These are phyloP conservation scores for Bhutanitis thaidina DNA, from an alignment of 2,888 invertebrate genomes.

Conservation along the genomic window DNA sequence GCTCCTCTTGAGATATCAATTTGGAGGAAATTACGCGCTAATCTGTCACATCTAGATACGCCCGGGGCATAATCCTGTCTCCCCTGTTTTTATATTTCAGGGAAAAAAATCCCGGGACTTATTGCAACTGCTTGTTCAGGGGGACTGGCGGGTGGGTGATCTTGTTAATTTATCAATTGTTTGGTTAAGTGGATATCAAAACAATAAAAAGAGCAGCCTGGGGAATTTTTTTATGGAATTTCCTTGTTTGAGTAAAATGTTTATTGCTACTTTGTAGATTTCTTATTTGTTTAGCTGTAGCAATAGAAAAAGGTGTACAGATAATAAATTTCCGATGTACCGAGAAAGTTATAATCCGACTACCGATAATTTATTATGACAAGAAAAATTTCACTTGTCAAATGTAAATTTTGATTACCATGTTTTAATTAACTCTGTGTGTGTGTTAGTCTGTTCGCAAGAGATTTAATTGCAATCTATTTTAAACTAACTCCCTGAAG, in stretches of 20 bases:
- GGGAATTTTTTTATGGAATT: not conserved
- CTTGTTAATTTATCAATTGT: slow-evolving; percentile 71
- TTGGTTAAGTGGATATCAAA: slow-evolving; percentile 45
- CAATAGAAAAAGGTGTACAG: too few relatives aligned
- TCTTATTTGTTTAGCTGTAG: not conserved
- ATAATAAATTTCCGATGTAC: too few relatives aligned
- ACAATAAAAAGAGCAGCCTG: slow-evolving; percentile 5
- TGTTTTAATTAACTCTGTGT: too few relatives aligned
- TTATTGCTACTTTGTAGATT: not conserved
- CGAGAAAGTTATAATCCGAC: too few relatives aligned
- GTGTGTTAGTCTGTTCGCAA: too few relatives aligned
- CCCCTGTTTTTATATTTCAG: slow-evolving; percentile 52
- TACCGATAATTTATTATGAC: too few relatives aligned
- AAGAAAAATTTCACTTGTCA: too few relatives aligned
- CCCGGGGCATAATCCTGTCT: slow-evolving; percentile 61
- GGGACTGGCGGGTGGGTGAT: slow-evolving; percentile 50
- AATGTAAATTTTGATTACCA: too few relatives aligned
- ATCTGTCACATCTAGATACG: slow-evolving; percentile 74
- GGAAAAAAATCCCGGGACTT: slow-evolving; percentile 37
- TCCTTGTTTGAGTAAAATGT: not conserved
- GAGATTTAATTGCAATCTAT: too few relatives aligned
- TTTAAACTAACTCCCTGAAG: too few relatives aligned
- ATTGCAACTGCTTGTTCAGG: slow-evolving; percentile 29
- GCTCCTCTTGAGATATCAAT: slow-evolving; percentile 75
- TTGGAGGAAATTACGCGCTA: slow-evolving; percentile 73